Base-by-base conservation (phyloP, 2,797 vertebrate genomes). In the Bovichtus variegatus region DNA sequence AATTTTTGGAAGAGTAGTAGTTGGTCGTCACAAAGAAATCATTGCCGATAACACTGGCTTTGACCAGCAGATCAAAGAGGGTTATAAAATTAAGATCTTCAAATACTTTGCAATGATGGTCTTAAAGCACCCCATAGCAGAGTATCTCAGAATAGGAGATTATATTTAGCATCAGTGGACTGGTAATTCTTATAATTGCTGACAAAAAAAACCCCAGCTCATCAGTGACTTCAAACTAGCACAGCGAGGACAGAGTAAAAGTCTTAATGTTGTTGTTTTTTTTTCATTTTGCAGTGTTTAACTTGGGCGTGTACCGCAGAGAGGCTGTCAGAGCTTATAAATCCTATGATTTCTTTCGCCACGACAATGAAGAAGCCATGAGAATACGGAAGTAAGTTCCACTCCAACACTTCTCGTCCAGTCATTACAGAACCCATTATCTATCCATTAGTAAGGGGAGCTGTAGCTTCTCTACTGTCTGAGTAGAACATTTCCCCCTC, bases 311-410 rank as follows among this genome's bases (percentile, higher is more conserved):
- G n/a, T 99, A 99, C 76, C 97, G 98, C 76, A 96, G 98, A 47
- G 95, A 99, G 86, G 97, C 97, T 0, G 98, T 99, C 72, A 96
- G 95, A 85, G 93, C 98, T 2, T 99, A 99, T 79, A 98, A 99
- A 65, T 99, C 98, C 68, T 99, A 97, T 0, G 97, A 99, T 78
- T 99, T 99, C 93, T 99, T 99, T 92, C 96, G 98, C 44, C 98
- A 99, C 0, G 98, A 99, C 92, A 99, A 99, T 1, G 94, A 96
- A 47, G 97, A 98, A 78, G 98, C 98, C 89, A 99, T 99, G 98
- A 97, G 94, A 90, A 99, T 99, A 87, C 96, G 98, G 80, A 99
- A 96, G 98, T 99, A 87, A 95, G 97, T 94, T 41, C 9, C 16
- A 19, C 16, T 53, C n/a, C n/a, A n/a, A n/a, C n/a, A n/a, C n/a